phyloP scores from a whole-genome alignment of 2,888 invertebrate species.

The Leucophenga montana region DNA sequence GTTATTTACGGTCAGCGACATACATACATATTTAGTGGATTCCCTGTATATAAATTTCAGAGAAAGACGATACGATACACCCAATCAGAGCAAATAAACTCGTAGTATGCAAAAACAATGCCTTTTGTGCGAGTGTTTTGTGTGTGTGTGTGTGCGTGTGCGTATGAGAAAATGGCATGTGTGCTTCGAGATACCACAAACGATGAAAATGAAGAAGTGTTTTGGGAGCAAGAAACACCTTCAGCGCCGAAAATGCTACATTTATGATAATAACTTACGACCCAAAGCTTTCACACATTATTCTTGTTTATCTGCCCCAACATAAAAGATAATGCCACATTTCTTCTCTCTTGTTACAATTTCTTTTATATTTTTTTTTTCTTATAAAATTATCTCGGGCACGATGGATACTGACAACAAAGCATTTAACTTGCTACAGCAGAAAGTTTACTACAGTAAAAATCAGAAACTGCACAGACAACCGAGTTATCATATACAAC shows the following conservation, averaged over 20 bases:
- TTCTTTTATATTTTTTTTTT: background rate
- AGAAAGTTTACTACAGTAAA: no score
- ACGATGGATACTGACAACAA: background rate
- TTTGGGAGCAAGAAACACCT: background rate
- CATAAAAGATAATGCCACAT: background rate
- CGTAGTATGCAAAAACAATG: background rate
- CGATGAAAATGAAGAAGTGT: background rate
- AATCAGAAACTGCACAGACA: no score
- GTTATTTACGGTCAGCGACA: constrained; percentile 10
- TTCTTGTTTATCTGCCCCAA: constrained; percentile 13
- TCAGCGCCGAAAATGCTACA: background rate
- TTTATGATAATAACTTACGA: constrained; percentile 18
- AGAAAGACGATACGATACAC: background rate
- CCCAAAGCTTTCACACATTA: constrained; percentile 17
- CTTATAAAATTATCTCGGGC: background rate
- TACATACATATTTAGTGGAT: background rate
- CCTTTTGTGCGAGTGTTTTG: background rate
- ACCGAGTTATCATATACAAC: no score
- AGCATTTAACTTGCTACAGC: background rate
- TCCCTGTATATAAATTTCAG: no score
- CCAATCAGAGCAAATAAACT: background rate
- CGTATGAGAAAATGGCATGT: background rate
- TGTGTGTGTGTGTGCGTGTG: constrained; percentile 1
- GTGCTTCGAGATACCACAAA: background rate
- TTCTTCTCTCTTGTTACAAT: background rate